Base-by-base conservation (phyloP, 1,140 invertebrate genomes). In the Habropoda laboriosa region DNA sequence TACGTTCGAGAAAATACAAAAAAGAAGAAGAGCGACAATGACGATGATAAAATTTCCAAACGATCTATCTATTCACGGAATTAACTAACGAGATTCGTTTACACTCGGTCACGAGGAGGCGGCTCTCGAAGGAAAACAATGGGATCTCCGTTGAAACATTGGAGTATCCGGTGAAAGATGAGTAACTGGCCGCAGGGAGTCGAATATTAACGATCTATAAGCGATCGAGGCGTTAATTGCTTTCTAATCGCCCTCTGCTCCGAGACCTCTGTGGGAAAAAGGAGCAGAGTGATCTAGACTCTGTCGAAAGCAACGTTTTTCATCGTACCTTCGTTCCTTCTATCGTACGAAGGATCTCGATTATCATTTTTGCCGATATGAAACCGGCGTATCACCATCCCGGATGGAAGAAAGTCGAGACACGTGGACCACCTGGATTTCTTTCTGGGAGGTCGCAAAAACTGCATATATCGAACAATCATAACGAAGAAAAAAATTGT, bases 381-480 rank as follows among this genome's bases (percentile, higher is more conserved):
- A 83, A 76, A 61, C 12, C 60, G 66, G 49, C 42, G 18, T 79
- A 85, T 85, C 77, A 83, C 53, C 64, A 40, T 45, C 45, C 68
- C 35, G 68, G 70, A 57, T 64, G 70, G 57, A 38, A 70, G 66
- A 57, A 55, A 61, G 64, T 79, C 47, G 16, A 35, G 45, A 55
- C 47, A 53, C 40, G 57, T 27, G 66, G 83, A 88, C 86, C 87
- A 89, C 84, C 88, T 89, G 84, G 82, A 47, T 49, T 27, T 77
- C 74, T 55, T 78, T 60, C 72, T 60, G 70, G 51, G 66, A 72
- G 79, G 83, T 86, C 82, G 83, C 82, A 85, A 86, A 88, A 88
- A 86, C 82, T 83, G 86, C 80, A 81, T 85, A 75, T 80, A 87
- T 83, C 72, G 81, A 84, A 73, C 66, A 75, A 40, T 61, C 73